Conservation (phyloP, 2,797 vertebrate species). For the Hypotaenidia philippensis region DNA sequence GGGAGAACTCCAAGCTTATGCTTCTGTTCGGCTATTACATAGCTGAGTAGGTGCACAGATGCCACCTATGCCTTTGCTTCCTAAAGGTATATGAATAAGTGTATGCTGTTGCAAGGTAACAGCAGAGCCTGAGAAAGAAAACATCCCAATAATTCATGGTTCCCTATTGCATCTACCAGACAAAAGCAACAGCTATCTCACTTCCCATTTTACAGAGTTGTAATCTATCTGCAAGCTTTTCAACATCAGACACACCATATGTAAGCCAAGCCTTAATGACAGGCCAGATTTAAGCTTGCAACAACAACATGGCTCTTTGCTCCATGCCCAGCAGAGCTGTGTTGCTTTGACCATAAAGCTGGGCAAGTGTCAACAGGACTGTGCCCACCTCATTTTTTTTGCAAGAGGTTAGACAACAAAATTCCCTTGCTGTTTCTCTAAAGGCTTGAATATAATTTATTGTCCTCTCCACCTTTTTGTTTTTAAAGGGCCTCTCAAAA, state of each 20-base stretch:
- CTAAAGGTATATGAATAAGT: background rate
- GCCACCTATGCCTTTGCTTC: background rate
- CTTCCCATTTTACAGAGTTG: background rate
- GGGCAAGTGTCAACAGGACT: background rate
- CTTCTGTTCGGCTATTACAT: background rate
- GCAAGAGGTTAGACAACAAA: background rate
- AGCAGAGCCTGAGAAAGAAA: background rate
- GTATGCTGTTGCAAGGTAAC: background rate
- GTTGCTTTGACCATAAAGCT: background rate
- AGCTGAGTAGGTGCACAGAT: background rate
- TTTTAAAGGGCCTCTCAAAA: background rate
- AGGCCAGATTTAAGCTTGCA: background rate
- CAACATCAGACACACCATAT: background rate
- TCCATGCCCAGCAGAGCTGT: background rate
- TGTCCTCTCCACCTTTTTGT: background rate
- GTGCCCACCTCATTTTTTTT: background rate
- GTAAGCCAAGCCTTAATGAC: background rate
- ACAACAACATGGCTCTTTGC: background rate
- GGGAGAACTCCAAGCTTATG: background rate
- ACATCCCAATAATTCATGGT: background rate
- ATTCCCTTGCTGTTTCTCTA: background rate
- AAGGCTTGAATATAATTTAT: background rate
- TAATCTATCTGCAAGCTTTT: background rate
- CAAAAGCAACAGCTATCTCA: background rate
- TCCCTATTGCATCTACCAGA: background rate